Base-by-base conservation (phyloP, 2,888 invertebrate genomes). In the Xestia c-nigrum region DNA sequence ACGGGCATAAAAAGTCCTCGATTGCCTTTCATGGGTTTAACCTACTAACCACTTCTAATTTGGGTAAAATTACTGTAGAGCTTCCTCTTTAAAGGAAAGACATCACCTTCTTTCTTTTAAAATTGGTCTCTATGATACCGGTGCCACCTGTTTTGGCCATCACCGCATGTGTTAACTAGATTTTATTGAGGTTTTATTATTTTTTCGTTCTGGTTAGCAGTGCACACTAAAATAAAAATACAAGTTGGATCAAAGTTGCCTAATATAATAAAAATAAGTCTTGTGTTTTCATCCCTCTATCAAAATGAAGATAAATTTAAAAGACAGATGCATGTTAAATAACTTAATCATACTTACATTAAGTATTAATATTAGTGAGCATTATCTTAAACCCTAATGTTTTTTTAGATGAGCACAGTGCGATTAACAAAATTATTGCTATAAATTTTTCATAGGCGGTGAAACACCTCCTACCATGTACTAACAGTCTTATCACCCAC, bases 391-490 rank as follows among this genome's bases (percentile, higher is more conserved):
- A 47, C 1, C 9, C 12, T 38, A 43, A n/a, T 21, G 9, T 3
- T 1, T 14, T 47, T n/a, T 47, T 4, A 24, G 14, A 7, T 21
- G 7, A 64, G 74, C 68, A 75, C 3, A 7, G 43, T 43, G 43
- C 3, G 10, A 16, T 5, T 21, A 24, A 57, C 24, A 38, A 0
- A 75, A 50, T 52, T 1, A 57, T 80, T 79, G 79, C 81, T 59
- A 68, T 38, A 43, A 68, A 19, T 3, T n/a, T 16, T 2, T 57
- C 19, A 9, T 5, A 79, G 81, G 79, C 81, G 57, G 24, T 24
- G 3, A 47, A n/a, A 75, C 7, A 59, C 6, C 7, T 19, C 5
- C 19, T 7, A n/a, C 12, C 14, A 40, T 14, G 4, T 57, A 14
- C 6, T 57, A 10, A 5, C 5, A 6, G 9, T 3, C 43, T 16